Conservation (phyloP, 2,888 invertebrate species). For the Minunthozetes semirufus region DNA sequence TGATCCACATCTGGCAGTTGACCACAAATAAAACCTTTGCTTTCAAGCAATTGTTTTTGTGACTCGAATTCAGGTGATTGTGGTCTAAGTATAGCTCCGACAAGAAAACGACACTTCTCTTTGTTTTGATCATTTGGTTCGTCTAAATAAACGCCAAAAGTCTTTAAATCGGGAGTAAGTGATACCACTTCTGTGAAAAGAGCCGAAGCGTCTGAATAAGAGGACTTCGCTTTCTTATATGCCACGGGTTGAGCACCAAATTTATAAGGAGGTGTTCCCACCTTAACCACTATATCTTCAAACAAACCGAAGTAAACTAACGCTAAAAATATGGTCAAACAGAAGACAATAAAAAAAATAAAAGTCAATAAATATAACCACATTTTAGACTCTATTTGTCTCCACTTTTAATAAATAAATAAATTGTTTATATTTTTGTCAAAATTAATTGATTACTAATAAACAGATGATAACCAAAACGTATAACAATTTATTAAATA, state of each 20-base stretch:
- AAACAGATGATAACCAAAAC: too few species aligned
- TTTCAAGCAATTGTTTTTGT: constrained; percentile 43
- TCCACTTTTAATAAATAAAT: background rate
- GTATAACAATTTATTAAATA: too few species aligned
- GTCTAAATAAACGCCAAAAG: constrained; percentile 51
- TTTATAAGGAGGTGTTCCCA: constrained; percentile 47
- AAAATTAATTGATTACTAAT: too few species aligned
- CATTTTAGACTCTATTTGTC: background rate
- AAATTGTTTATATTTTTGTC: too few species aligned
- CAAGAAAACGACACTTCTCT: constrained; percentile 46
- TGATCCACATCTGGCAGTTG: constrained; percentile 49
- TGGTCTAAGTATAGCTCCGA: constrained; percentile 48
- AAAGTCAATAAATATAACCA: background rate
- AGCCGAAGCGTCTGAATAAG: constrained; percentile 49
- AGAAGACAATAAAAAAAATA: constrained; percentile 44
- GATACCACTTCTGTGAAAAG: constrained; percentile 49
- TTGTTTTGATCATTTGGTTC: constrained; percentile 47
- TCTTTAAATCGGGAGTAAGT: constrained; percentile 47
- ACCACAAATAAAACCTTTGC: constrained; percentile 48
- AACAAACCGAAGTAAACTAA: constrained; percentile 48
- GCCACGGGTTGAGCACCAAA: constrained; percentile 46
- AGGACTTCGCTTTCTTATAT: constrained; percentile 50
- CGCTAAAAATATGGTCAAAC: constrained; percentile 45
- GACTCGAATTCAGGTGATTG: constrained; percentile 40
- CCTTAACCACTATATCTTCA: constrained; percentile 46